Conservation (phyloP, 2,888 invertebrate genomes). For the Anodontia alba region DNA sequence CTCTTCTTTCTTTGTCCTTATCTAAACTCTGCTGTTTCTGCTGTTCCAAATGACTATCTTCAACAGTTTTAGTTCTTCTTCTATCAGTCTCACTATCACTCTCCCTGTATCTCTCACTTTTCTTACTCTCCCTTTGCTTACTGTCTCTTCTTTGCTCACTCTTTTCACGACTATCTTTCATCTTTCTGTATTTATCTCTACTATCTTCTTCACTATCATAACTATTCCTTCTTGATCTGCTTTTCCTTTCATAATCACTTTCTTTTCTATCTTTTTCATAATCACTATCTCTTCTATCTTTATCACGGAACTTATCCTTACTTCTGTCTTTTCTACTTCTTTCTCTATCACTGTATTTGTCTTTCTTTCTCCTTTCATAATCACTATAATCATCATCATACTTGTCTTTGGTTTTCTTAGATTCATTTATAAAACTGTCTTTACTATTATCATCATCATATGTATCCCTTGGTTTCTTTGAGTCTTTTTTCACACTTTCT, state of each 20-base stretch:
- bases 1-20: background rate
- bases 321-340: background rate
- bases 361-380: background rate
- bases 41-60: slow-evolving; percentile 12
- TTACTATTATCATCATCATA: background rate
- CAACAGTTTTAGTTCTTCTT: background rate
- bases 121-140: background rate
- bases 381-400: background rate
- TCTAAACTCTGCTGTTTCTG: slow-evolving; percentile 18
- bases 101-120: background rate
- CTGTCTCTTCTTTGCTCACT: slow-evolving; percentile 8
- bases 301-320: background rate
- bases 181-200: slow-evolving; percentile 10
- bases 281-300: background rate
- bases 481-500: background rate
- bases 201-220: background rate
- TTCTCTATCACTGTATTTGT: background rate
- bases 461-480: background rate
- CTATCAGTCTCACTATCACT: slow-evolving; percentile 18
- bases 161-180: background rate
- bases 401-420: background rate
- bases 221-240: slow-evolving; percentile 23
- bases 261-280: background rate
- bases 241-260: slow-evolving; percentile 13
- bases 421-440: slow-evolving; percentile 5